These are phyloP conservation scores for Liparis tanakae DNA, from an alignment of 2,797 vertebrate genomes.

Conservation along the genomic window DNA sequence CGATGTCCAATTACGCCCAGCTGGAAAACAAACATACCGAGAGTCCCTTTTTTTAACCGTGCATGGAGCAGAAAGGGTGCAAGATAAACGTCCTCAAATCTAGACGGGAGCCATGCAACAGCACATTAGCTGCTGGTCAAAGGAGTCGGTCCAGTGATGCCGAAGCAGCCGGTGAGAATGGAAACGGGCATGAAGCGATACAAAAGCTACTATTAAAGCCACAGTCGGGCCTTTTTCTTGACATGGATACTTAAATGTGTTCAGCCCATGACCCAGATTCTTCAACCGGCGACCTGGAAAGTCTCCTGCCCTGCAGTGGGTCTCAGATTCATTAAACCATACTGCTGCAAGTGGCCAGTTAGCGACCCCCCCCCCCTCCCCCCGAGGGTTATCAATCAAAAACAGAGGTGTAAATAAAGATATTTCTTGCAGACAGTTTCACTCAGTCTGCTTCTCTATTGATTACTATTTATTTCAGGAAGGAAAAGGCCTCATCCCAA, in stretches of 20 bases:
- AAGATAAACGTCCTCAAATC: constrained; percentile 57
- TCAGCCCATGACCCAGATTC: constrained; percentile 52
- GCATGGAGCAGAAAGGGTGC: constrained; percentile 19
- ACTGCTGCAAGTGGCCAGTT: constrained; percentile 13
- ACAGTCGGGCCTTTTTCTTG: constrained; percentile 33
- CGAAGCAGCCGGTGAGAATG: constrained; percentile 59
- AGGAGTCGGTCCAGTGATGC: constrained; percentile 41
- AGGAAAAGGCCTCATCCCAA: constrained; percentile 42
- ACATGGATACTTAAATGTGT: constrained; percentile 53
- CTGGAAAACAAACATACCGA: constrained; percentile 59
- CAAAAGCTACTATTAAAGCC: constrained; percentile 51
- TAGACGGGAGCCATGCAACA: constrained; percentile 32
- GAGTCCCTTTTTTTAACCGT: constrained; percentile 34
- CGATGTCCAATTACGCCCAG: constrained; percentile 62
- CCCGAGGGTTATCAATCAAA: constrained; percentile 20
- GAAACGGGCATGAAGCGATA: constrained; percentile 53
- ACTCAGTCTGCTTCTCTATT: constrained; percentile 29
- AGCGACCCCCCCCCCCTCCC: not conserved
- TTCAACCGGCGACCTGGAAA: constrained; percentile 36
- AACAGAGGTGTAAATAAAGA: constrained; percentile 1
- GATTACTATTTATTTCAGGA: constrained; percentile 47
- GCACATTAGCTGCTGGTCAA: constrained; percentile 48
- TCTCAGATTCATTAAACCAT: constrained; percentile 16
- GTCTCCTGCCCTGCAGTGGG: constrained; percentile 20
- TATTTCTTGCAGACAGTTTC: constrained; percentile 12